Percentiles rank a stretch among this genome's conserved stretches.
phyloP scores from a whole-genome alignment of 2,888 invertebrate species.

The Polydrusus cervinus region DNA sequence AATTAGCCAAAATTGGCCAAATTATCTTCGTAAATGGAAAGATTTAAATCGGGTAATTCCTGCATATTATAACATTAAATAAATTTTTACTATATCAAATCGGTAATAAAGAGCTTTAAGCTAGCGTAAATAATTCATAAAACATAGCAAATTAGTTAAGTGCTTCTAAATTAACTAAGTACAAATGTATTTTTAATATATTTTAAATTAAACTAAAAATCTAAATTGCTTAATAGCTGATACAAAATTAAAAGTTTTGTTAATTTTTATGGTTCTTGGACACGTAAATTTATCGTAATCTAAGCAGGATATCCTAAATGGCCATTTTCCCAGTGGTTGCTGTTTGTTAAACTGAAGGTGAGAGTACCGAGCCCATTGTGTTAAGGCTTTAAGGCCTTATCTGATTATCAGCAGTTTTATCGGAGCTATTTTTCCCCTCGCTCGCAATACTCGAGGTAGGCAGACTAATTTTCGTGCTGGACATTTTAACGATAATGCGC shows the following conservation, averaged over 20 bases:
- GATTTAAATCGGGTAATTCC: not conserved
- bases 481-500: constrained; percentile 49
- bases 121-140: constrained; percentile 43
- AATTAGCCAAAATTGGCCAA: not conserved
- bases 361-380: constrained; percentile 53
- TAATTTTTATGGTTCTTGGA: constrained; percentile 61
- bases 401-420: constrained; percentile 62
- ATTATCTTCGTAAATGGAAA: constrained; percentile 5
- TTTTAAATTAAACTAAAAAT: constrained; percentile 47
- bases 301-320: constrained; percentile 67
- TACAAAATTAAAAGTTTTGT: constrained; percentile 55
- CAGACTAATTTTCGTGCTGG: constrained; percentile 50
- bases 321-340: constrained; percentile 64
- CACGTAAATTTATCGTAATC: constrained; percentile 63
- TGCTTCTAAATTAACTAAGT: constrained; percentile 37
- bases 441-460: constrained; percentile 33
- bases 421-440: constrained; percentile 50
- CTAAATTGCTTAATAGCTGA: constrained; percentile 48
- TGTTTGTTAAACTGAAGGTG: constrained; percentile 52
- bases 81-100: constrained; percentile 9
- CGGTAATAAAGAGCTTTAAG: constrained; percentile 7
- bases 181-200: constrained; percentile 50
- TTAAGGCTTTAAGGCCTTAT: constrained; percentile 56
- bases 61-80: not conserved
- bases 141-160: constrained; percentile 39